Conservation (phyloP, 2,113 vertebrate species). For the Lagopus muta region DNA sequence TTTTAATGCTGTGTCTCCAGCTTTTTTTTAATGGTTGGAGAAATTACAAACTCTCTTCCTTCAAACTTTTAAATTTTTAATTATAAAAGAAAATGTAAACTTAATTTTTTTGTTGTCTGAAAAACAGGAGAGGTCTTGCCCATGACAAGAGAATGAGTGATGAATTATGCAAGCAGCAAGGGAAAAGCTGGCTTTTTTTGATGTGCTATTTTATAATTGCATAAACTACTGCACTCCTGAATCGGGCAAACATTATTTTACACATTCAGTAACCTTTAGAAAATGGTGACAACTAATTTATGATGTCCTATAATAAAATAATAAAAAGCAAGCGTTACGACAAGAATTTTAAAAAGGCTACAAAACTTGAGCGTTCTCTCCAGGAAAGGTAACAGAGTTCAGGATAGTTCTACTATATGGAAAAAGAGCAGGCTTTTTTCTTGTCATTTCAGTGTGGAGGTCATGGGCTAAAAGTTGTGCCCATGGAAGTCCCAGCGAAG, state of each 20-base stretch:
- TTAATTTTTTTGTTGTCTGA: slow-evolving; percentile 60
- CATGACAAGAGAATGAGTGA: slow-evolving; percentile 30
- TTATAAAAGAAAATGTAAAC: slow-evolving; percentile 41
- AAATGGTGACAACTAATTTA: slow-evolving; percentile 56
- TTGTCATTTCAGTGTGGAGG: not conserved
- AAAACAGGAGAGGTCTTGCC: slow-evolving; percentile 54
- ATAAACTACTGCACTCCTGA: slow-evolving; percentile 57
- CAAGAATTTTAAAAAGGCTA: not conserved
- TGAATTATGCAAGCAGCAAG: slow-evolving; percentile 66
- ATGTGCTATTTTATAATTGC: slow-evolving; percentile 70
- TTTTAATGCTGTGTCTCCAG: not conserved
- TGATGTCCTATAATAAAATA: not conserved
- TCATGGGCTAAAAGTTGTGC: accelerated
- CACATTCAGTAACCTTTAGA: slow-evolving; percentile 55
- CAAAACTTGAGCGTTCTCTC: not conserved
- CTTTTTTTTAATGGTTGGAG: not conserved
- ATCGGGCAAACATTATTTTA: slow-evolving; percentile 58
- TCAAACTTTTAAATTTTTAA: slow-evolving; percentile 69
- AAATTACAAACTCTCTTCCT: slow-evolving; percentile 8
- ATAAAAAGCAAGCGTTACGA: not conserved
- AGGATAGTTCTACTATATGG: not conserved
- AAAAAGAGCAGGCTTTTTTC: not conserved
- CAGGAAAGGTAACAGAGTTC: not conserved
- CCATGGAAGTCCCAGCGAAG: not conserved
- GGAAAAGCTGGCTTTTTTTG: slow-evolving; percentile 48